Evolutionary conservation across 2,113 vertebrate genomes (phyloP), one percentile per base, ranked within the genome.

Genomic region (Engraulis encrasicolus): DNA sequence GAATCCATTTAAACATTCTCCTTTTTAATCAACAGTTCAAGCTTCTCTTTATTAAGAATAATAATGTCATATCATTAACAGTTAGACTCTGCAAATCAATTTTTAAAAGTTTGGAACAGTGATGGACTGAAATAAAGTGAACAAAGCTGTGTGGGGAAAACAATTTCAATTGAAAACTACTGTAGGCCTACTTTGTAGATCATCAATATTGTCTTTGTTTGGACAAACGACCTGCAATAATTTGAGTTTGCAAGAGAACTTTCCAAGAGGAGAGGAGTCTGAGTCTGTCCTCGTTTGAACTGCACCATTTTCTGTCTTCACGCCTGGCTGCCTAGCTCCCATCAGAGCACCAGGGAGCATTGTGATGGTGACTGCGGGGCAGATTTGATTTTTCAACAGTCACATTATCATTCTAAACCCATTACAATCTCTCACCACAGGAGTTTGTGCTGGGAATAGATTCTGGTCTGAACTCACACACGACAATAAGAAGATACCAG

Each of bases 361-460:
- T 82, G 38, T 71, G 31, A 74, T 48, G n/a, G n/a, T n/a, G n/a
- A 45, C 58, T 49, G 9, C 18, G 34, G 40, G 81, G 81, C 81
- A 6, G 54, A 58, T 40, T 81, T 38, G 38, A 81, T 66, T 66
- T 61, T 23, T n/a, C n/a, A 38, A 52, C 50, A 82, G 15, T 14
- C 37, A 11, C 81, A 82, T 82, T 82, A 82, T 6, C 81, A 71
- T 82, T 15, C 31, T 71, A 82, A 82, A 23, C 34, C 58, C 4
- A 31, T 40, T 45, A 23, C 54, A 38, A 38, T 27, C 23, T 27
- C 23, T n/a, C 19, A 48, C 34, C 81, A 37, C 20, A 71, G 52
- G 9, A 71, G 45, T 66, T n/a, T n/a, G n/a, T 37, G 58, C 52
- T 40, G 20, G 37, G 34, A 66, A 66, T 66, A 66, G 58, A 66